Base-by-base conservation (phyloP, 2,888 invertebrate species). In the Baccha elongata region DNA sequence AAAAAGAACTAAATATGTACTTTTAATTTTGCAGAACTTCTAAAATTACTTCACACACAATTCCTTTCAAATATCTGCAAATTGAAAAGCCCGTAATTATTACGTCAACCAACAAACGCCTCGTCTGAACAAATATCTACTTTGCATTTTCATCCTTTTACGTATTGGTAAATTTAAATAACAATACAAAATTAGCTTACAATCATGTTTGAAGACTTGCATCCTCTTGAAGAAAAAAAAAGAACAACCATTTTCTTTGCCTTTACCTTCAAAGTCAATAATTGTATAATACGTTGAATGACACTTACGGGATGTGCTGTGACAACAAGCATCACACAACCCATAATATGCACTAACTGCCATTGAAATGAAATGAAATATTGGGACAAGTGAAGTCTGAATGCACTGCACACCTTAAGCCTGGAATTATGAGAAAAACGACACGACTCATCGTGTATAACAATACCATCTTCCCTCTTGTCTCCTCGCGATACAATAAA, bases 281-380 rank as follows among this genome's bases (percentile, higher is more conserved):
- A 60, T 60, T 42, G 42, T 42, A 55, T 58, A 21, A 3, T 44
- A 44, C 17, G 32, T 26, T 53, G 35, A 64, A 73, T 32, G 64
- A 67, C 53, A 46, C 29, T 46, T 37, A 29, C 35, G 5, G 10
- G 29, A 55, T 68, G 21, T 64, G 40, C 64, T 35, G 42, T 58
- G 58, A 60, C 64, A 78, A 67, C 44, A 60, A n/a, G 35, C 58
- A 55, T 48, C 58, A 32, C 17, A 32, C 17, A 29, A 29, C 26
- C 23, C 26, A 13, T 60, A 60, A 60, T 60, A 44, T 52, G 29
- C 42, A n/a, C 17, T 44, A 42, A 53, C 13, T 40, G 48, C 26
- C 19, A 60, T 40, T 67, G 26, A 79, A 73, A 37, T 23, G 26
- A 67, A 75, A 74, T 80, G 68, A 80, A 80, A 80, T 74, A 80